Evolutionary conservation across 2,888 invertebrate species (phyloP).

Genomic region (Melangyna quadrimaculata): DNA sequence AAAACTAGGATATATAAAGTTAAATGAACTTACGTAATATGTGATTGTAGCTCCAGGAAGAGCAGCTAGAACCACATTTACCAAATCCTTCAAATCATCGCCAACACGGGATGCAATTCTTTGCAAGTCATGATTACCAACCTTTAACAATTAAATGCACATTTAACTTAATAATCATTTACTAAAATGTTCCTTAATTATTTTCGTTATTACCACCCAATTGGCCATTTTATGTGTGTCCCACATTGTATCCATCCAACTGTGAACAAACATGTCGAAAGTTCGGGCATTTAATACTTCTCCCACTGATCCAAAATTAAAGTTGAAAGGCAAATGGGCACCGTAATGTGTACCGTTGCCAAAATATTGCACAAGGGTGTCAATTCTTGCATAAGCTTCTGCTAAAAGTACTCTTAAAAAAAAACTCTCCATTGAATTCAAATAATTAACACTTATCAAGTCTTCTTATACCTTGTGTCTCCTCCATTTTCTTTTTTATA

Average conservation of each 20-base stretch:
- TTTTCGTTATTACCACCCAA: constrained; percentile 83
- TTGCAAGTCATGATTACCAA: constrained; percentile 87
- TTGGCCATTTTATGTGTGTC: constrained; percentile 82
- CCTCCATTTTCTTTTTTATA: constrained; percentile 78
- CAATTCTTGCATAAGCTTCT: constrained; percentile 83
- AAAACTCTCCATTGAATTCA: neutral
- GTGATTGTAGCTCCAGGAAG: constrained; percentile 89
- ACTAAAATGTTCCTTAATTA: constrained; percentile 77
- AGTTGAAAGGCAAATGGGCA: constrained; percentile 86
- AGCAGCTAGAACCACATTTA: constrained; percentile 85
- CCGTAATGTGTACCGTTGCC: constrained; percentile 81
- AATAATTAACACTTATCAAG: no score
- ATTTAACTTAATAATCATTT: neutral
- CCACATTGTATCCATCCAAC: constrained; percentile 84
- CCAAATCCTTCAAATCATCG: constrained; percentile 83
- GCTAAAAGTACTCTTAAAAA: constrained; percentile 82
- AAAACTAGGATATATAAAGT: no score
- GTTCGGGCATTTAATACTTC: neutral
- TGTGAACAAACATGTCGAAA: neutral
- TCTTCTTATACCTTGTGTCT: constrained; percentile 75
- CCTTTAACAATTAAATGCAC: neutral
- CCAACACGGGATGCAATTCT: constrained; percentile 85
- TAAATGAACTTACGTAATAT: constrained; percentile 84
- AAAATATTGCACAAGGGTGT: constrained; percentile 83
- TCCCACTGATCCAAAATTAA: constrained; percentile 76